Evolutionary conservation across 2,888 invertebrate genomes (phyloP).

Genomic region (Ypsolopha scabrella): DNA sequence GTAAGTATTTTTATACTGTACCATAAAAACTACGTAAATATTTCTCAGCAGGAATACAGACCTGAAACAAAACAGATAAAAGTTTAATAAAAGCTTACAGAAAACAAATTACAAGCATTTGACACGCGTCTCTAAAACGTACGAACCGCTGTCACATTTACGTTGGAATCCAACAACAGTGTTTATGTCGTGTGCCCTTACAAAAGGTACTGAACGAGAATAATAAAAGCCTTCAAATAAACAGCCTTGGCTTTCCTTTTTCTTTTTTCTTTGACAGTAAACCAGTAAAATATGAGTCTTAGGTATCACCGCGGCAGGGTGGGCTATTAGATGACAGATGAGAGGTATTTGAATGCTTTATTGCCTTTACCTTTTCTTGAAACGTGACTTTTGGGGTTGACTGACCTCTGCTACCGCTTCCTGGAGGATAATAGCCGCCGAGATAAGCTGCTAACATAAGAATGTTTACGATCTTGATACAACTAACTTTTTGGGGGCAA

Average conservation of each 20-base stretch:
- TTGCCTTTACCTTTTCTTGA: slow-evolving; percentile 37
- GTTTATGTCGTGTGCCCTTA: slow-evolving; percentile 29
- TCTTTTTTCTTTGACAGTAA: slow-evolving; percentile 38
- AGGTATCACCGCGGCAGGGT: slow-evolving; percentile 35
- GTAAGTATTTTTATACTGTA: background rate
- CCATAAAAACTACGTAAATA: background rate
- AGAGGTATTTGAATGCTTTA: slow-evolving; percentile 52
- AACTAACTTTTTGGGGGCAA: slow-evolving; percentile 35
- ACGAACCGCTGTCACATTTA: slow-evolving; percentile 18
- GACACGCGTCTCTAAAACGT: background rate
- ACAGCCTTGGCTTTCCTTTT: slow-evolving; percentile 30
- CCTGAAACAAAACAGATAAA: slow-evolving; percentile 41
- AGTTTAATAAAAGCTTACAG: too few species aligned
- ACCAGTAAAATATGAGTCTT: slow-evolving; percentile 47
- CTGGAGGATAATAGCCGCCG: slow-evolving; percentile 28
- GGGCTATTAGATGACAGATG: slow-evolving; percentile 56
- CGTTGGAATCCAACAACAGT: slow-evolving; percentile 21
- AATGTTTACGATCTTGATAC: slow-evolving; percentile 36
- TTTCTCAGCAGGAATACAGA: slow-evolving; percentile 20
- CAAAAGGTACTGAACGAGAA: slow-evolving; percentile 34
- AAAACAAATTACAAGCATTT: slow-evolving; percentile 11
- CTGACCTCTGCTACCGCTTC: slow-evolving; percentile 44
- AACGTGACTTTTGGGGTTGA: slow-evolving; percentile 47
- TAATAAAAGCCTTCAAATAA: slow-evolving; percentile 47
- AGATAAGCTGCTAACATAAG: slow-evolving; percentile 33